Conservation (phyloP, 2,888 invertebrate genomes). For the Megaustenia siamemsis region DNA sequence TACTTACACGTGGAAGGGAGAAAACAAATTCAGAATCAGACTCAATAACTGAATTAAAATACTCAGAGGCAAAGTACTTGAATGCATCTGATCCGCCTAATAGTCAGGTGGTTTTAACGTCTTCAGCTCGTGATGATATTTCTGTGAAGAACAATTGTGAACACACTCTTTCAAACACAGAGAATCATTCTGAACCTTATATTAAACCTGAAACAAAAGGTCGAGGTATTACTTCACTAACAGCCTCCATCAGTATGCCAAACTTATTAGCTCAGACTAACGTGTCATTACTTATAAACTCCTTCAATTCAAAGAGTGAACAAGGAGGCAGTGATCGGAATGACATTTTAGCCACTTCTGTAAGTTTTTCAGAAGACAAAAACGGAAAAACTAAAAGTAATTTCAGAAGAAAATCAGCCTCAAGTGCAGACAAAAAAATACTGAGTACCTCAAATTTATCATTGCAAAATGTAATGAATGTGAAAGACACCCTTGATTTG, state of each 20-base stretch:
- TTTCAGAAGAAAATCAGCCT: slow-evolving; percentile 23
- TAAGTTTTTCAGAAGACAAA: background rate
- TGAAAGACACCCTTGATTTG: slow-evolving; percentile 41
- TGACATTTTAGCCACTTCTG: background rate
- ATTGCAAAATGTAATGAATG: slow-evolving; percentile 2
- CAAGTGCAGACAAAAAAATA: background rate
- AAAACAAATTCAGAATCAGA: slow-evolving; percentile 50
- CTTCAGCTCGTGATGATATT: background rate
- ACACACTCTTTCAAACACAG: background rate
- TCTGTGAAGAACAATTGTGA: background rate
- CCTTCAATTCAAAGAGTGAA: background rate
- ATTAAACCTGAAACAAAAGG: background rate
- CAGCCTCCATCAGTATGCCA: background rate
- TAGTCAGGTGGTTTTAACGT: background rate
- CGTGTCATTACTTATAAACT: background rate
- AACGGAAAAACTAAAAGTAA: background rate
- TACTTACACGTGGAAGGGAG: background rate
- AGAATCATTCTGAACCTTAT: background rate
- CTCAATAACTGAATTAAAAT: slow-evolving; percentile 57
- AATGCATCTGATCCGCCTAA: slow-evolving; percentile 43
- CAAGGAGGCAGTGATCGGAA: background rate
- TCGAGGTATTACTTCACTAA: background rate
- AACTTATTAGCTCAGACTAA: background rate
- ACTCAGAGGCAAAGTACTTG: slow-evolving; percentile 52
- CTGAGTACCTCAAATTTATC: background rate